Evolutionary conservation across 2,113 vertebrate species (phyloP), one percentile per base, ranked within the genome.

Genomic region (Blennius ocellaris): DNA sequence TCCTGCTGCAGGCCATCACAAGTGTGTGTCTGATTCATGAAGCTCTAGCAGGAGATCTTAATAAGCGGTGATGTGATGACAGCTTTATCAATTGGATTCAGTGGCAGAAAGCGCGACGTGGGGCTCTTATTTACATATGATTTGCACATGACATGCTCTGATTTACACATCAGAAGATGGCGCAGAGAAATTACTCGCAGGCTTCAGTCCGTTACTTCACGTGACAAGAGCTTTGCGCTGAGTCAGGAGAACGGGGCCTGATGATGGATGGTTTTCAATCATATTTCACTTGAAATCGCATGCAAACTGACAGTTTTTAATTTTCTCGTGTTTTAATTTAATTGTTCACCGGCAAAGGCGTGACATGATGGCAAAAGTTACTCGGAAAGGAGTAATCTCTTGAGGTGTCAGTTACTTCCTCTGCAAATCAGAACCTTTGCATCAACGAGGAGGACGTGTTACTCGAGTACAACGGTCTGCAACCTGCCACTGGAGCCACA

Each of bases 61-160:
- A 55, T 55, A 55, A 55, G 36, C 14, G 7, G 53, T 39, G 53
- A 51, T 51, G 49, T 17, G 53, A 39, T 51, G 48, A 49, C 48
- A 38, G 36, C 36, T 54, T 54, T 6, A 54, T 38, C 52, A 54
- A n/a, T 54, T 54, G 49, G 49, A 21, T 51, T 11, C 36, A 38
- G 53, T n/a, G 8, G 10, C 11, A 39, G 7, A 55, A 55, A n/a
- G 53, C 30, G 12, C 30, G 37, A 55, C 36, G 38, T 55, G 16
- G 49, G 16, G 16, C 16, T 51, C 49, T 21, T 51, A 51, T 17
- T 51, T 21, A 21, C 49, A 51, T 51, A 51, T 51, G 5, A 51
- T 51, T 51, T 21, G 15, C 16, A 51, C 49, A 51, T 51, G 49
- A 51, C 49, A 51, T 17, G 9, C 49, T 21, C 49, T 51, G 49